Evolutionary conservation across 2,797 vertebrate genomes (phyloP), one percentile per base, ranked within the genome.

Genomic region (Neosilurus mollespiculum): DNA sequence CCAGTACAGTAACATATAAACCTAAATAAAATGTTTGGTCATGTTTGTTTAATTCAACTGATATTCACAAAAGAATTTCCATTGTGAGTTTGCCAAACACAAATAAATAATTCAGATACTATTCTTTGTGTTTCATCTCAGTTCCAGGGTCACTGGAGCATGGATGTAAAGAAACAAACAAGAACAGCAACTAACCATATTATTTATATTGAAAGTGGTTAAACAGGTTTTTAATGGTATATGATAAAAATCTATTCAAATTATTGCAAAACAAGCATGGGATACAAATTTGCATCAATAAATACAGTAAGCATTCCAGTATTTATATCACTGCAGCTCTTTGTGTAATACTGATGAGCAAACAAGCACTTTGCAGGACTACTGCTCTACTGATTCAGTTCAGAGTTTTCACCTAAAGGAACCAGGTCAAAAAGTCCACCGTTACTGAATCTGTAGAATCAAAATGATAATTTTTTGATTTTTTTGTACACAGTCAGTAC

Each of bases 91-190:
- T 80, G 64, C 43, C 26, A 30, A 59, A 26, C 78, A 65, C 49
- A 12, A 84, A 84, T 88, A 82, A 78, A 87, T 82, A n/a, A 85
- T 84, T 84, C 83, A 85, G 59, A 80, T 30, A 43, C 58, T 76
- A 75, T 76, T 81, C 83, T 51, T 58, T 73, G 80, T 66, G 72
- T 73, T 72, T 85, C 78, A 81, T 78, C 20, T 49, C 43, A 70
- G 37, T 75, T 65, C 79, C 24, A 34, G 56, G 69, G 59, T 69
- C 37, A 26, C 18, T 24, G 56, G 59, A 73, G 81, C 22, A 49
- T 26, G 69, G 54, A 61, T 37, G 81, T 24, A 2, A 43, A 43
- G 2, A 43, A 43, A 43, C 37, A 43, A 43, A 43, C 37, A 43
- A 43, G 37, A 6, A 43, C 37, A 43, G 37, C 70, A 34, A 69